A percentile compares a stretch with the other conserved stretches of the same genome.
Evolutionary conservation across 2,888 invertebrate species (phyloP).

Genomic region (Vandiemenella viatica): DNA sequence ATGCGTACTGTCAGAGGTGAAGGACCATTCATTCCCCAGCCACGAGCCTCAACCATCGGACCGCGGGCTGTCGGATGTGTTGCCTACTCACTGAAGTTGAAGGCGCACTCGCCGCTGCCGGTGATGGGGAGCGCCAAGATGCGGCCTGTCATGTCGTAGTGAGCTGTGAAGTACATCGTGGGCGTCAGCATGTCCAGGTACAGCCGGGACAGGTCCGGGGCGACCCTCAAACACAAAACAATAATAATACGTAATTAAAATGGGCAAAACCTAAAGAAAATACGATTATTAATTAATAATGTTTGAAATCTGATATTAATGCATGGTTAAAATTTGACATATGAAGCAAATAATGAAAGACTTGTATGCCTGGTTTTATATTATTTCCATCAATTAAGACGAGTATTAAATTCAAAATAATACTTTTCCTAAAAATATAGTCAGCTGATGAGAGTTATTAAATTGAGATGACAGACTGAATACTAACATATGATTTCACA

Average conservation of each 20-base stretch:
- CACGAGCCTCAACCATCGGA: too few species aligned
- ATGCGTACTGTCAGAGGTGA: too few species aligned
- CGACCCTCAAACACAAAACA: constrained; percentile 12
- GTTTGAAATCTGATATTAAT: background rate
- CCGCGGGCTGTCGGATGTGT: too few species aligned
- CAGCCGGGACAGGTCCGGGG: constrained; percentile 2
- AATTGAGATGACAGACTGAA: too few species aligned
- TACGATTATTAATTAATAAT: background rate
- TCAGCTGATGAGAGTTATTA: too few species aligned
- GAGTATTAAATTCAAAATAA: too few species aligned
- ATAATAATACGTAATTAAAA: background rate
- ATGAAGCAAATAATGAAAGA: background rate
- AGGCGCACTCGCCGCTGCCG: constrained; percentile 10
- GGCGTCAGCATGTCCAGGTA: constrained; percentile 12
- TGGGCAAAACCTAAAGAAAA: background rate
- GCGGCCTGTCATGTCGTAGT: constrained; percentile 16
- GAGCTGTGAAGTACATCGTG: constrained; percentile 12
- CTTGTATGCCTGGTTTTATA: too few species aligned
- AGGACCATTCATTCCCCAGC: too few species aligned
- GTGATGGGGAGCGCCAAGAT: constrained; percentile 16
- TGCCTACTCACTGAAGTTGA: constrained; percentile 9
- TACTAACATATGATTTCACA: too few species aligned
- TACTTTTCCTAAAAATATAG: too few species aligned
- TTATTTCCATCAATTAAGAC: background rate
- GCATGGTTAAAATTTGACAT: background rate